phyloP scores from a whole-genome alignment of 2,888 invertebrate species.

The Therioaphis trifolii region DNA sequence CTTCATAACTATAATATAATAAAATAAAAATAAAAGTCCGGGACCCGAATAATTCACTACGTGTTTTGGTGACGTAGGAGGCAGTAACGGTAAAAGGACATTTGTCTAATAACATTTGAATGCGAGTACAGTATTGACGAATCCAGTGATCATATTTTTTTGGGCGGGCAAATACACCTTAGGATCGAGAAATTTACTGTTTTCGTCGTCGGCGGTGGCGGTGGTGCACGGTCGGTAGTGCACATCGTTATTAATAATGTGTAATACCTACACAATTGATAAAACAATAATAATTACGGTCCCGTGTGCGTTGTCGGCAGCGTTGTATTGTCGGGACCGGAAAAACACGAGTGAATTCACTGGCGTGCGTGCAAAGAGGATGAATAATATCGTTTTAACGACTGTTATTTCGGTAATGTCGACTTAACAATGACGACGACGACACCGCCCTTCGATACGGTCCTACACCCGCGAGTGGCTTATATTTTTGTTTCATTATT shows the following conservation, averaged over 20 bases:
- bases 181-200: too few relatives aligned
- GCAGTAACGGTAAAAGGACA: neutral
- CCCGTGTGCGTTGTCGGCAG: neutral
- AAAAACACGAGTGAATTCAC: slow-evolving; percentile 6
- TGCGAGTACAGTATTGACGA: neutral
- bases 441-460: slow-evolving; percentile 39
- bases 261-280: too few relatives aligned
- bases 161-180: neutral
- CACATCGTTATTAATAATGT: too few relatives aligned
- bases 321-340: neutral
- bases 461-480: slow-evolving; percentile 32
- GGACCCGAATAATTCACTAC: neutral
- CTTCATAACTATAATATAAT: neutral
- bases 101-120: neutral
- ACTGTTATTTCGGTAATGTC: slow-evolving; percentile 37
- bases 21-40: slow-evolving; percentile 7
- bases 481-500: slow-evolving; percentile 24
- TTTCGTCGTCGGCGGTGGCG: too few relatives aligned
- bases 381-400: slow-evolving; percentile 49
- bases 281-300: neutral
- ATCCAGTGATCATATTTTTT: neutral
- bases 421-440: slow-evolving; percentile 3
- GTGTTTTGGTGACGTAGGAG: neutral
- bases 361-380: neutral
- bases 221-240: too few relatives aligned